Percentiles rank a stretch among this genome's conserved stretches.
Evolutionary conservation across 2,888 invertebrate species (phyloP).

Genomic region (Andrena marginata): DNA sequence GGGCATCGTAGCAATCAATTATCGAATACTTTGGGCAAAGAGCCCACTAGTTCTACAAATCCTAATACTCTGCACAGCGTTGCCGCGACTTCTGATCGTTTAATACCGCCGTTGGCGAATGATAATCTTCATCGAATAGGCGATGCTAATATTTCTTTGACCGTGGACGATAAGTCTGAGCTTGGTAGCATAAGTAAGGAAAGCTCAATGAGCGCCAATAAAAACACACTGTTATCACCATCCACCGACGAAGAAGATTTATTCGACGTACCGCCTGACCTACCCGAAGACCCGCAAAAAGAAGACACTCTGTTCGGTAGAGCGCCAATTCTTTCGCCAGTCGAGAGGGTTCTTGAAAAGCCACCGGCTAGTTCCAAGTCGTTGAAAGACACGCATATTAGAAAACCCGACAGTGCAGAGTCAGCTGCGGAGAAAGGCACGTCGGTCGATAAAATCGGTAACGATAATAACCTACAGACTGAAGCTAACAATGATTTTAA

Average conservation of each 20-base stretch:
- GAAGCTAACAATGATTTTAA: neutral
- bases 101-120: neutral
- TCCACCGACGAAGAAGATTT: slow-evolving; percentile 85
- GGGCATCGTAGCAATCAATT: slow-evolving; percentile 23
- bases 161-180: slow-evolving; percentile 80
- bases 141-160: slow-evolving; percentile 53
- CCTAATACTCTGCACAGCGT: neutral
- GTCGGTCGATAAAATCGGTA: neutral
- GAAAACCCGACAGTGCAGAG: slow-evolving; percentile 23
- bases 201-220: slow-evolving; percentile 79
- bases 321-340: slow-evolving; percentile 83
- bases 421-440: neutral
- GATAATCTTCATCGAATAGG: slow-evolving; percentile 44
- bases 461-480: neutral
- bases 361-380: slow-evolving; percentile 29
- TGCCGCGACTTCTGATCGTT: slow-evolving; percentile 47
- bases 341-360: slow-evolving; percentile 63
- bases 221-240: slow-evolving; percentile 83
- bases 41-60: neutral
- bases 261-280: slow-evolving; percentile 84
- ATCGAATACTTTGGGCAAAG: slow-evolving; percentile 35
- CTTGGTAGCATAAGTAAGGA: slow-evolving; percentile 79
- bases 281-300: slow-evolving; percentile 82
- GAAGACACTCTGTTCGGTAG: slow-evolving; percentile 82
- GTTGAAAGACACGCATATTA: slow-evolving; percentile 53